These are phyloP conservation scores for Xenopus petersii DNA, from an alignment of 2,797 vertebrate species.

Conservation along the genomic window DNA sequence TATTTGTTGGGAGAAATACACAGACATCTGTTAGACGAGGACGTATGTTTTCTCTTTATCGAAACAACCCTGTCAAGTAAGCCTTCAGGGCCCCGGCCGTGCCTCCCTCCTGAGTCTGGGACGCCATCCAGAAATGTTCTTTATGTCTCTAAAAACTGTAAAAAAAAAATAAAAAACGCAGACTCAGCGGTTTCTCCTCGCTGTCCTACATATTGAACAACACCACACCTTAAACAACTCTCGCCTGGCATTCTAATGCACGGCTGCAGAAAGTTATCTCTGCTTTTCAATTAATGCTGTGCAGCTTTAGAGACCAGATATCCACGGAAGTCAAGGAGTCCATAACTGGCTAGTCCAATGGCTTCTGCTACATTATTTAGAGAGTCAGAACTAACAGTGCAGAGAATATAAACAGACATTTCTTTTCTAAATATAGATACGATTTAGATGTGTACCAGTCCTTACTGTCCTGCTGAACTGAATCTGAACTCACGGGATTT, in stretches of 20 bases:
- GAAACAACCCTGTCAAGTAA: constrained; percentile 51
- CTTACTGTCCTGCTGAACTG: too few relatives aligned
- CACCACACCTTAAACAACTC: constrained; percentile 13
- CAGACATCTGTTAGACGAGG: constrained; percentile 58
- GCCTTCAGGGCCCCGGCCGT: constrained; percentile 56
- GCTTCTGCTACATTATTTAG: too few relatives aligned
- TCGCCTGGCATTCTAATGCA: background rate
- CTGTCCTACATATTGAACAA: constrained; percentile 19
- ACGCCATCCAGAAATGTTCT: constrained; percentile 63
- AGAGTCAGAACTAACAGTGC: too few relatives aligned
- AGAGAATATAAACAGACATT: too few relatives aligned
- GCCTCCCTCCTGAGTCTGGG: constrained; percentile 61
- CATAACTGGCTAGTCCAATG: too few relatives aligned
- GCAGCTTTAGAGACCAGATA: too few relatives aligned
- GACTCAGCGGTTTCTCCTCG: constrained; percentile 61
- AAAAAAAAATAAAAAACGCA: constrained; percentile 47
- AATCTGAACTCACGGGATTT: too few relatives aligned
- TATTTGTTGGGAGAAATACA: constrained; percentile 61
- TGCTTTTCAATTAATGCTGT: too few relatives aligned
- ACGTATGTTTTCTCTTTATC: constrained; percentile 60
- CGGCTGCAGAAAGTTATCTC: background rate
- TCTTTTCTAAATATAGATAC: too few relatives aligned
- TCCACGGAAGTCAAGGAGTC: too few relatives aligned
- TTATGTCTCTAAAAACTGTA: constrained; percentile 58
- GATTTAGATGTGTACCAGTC: too few relatives aligned